Evolutionary conservation across 2,888 invertebrate genomes (phyloP), one percentile per base, ranked within the genome.

Genomic region (Orthosia gothica): DNA sequence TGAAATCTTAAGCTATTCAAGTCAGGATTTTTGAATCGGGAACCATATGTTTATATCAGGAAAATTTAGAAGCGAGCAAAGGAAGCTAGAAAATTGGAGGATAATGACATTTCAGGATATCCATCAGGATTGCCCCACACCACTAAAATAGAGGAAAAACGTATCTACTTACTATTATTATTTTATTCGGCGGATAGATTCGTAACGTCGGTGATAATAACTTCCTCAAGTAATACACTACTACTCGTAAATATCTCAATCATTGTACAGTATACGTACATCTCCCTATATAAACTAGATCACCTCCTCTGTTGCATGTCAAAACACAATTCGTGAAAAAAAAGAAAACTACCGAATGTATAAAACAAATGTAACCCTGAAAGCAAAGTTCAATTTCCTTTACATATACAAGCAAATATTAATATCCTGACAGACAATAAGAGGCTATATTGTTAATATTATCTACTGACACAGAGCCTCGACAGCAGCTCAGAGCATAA

Each of bases 401-500:
- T 26, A 62, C 47, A 49, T 40, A n/a, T 15, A 49, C 18, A 68
- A 49, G n/a, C 18, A 62, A 75, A 16, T 26, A 55, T 50, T 69
- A 74, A 75, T 61, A 68, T 57, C 50, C 45, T 67, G 59, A 54
- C 45, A 69, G n/a, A 52, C 40, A 74, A 32, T 67, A 52, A 59
- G 61, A 23, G 62, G 50, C 55, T n/a, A 32, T 76, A 62, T 52
- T 64, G 23, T 65, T 40, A 55, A 57, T 62, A 64, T 70, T 75
- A 76, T 75, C 64, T 69, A 40, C 23, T 45, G 45, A 63, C 23
- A 32, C 16, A 58, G 49, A 54, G 23, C 57, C 61, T 13, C 47
- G 54, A 71, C 74, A 76, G 83, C 66, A 70, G 74, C 20, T 70
- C 23, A 0, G 55, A 69, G 63, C 49, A 69, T 73, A 72, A 67